Conservation (phyloP, 2,797 vertebrate species). For the Acanthis flammea region DNA sequence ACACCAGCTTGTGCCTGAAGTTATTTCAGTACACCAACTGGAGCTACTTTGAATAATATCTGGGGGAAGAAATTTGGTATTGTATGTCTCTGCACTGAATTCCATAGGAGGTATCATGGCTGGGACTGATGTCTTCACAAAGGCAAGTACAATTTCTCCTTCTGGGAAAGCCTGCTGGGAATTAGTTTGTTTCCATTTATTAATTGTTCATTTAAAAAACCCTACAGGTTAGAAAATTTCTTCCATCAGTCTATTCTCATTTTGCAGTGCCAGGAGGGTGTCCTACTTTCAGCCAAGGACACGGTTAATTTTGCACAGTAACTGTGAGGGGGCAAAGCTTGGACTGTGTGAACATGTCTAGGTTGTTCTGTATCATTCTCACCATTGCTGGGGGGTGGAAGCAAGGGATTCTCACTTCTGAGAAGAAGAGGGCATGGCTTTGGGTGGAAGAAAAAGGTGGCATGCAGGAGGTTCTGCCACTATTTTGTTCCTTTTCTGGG, state of each 20-base stretch:
- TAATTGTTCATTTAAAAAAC: not conserved
- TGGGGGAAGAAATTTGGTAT: not conserved
- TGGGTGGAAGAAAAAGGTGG: not conserved
- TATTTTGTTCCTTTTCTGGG: not conserved
- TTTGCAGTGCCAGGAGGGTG: not conserved
- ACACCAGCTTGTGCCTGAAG: not conserved
- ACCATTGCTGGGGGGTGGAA: rapidly evolving
- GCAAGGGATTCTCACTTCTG: not conserved
- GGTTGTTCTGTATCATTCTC: not conserved
- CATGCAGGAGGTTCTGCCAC: rapidly evolving
- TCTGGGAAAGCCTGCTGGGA: not conserved
- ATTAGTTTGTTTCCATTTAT: not conserved
- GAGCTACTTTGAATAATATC: not conserved
- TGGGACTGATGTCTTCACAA: not conserved
- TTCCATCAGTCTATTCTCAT: not conserved
- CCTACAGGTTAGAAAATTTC: not conserved
- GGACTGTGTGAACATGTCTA: not conserved
- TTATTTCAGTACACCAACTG: not conserved
- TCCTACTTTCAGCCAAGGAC: not conserved
- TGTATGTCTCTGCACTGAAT: not conserved
- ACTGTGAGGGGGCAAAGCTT: rapidly evolving
- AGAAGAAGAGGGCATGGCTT: not conserved
- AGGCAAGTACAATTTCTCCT: not conserved
- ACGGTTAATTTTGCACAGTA: not conserved
- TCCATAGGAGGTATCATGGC: not conserved